Evolutionary conservation across 1,140 invertebrate genomes (phyloP), one percentile per base, ranked within the genome.

Genomic region (Archivesica marissinica): DNA sequence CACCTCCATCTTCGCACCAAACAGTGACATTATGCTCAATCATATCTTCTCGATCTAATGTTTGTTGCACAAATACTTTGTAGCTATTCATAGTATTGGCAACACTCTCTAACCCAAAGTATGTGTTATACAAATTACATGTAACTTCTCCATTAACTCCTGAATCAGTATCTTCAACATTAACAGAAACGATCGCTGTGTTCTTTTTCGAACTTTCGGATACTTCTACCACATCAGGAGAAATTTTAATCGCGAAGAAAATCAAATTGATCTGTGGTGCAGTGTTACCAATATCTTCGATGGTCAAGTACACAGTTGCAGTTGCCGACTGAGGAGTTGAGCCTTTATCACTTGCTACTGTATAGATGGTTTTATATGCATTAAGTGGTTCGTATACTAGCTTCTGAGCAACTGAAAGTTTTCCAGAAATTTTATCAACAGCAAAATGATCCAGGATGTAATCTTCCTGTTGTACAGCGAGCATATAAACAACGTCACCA

Each of bases 221-320:
- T 25, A 89, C 87, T 17, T 75, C 47, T 7, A 88, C 44, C 23
- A 77, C 64, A 70, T 70, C 59, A 33, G 54, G 20, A 15, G 54
- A 68, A 52, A 68, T 77, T 41, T 78, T 56, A 7, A 59, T 47
- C 2, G 52, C 80, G n/a, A 75, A 66, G 30, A 76, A 66, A 41
- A 54, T 85, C 41, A 76, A n/a, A 28, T 33, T 86, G 17, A 80
- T 77, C 93, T 99, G 98, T 11, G 99, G 94, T 80, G 98, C 96
- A 30, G 96, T 95, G 44, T 85, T 86, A 0, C 97, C 98, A 38
- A 96, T 97, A 78, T 99, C 96, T 85, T 99, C 94, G 4, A 98
- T 98, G 38, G 97, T 97, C 80, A 96, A 94, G 17, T 96, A 94
- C 93, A 99, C 97, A 54, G 99, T 68, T 15, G 86, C 75, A 17